Base-by-base conservation (phyloP, 2,888 invertebrate genomes). In the Drosophila anomalata region DNA sequence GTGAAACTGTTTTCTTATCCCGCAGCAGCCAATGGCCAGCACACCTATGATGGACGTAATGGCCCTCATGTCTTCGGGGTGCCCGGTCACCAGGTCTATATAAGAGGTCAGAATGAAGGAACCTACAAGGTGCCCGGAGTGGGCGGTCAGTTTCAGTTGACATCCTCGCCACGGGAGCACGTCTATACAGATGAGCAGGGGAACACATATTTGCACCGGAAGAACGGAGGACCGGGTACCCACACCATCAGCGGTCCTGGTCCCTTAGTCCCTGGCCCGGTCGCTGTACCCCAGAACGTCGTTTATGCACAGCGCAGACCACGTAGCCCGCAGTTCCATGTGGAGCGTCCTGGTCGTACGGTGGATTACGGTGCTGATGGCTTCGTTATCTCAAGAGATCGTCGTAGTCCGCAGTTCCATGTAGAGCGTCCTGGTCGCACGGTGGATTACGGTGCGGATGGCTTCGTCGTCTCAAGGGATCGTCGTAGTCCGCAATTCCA, bases 61-160 rank as follows among this genome's bases (percentile, higher is more conserved):
- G 79, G 81, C 0, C 82, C 78, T 0, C 75, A 77, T 1, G 58
- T 77, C 12, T 62, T 73, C n/a, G 80, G 80, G 0, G 2, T 41
- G 0, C 75, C 80, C 8, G 79, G 77, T 4, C 17, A 69, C 6
- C 79, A 82, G 50, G 76, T 85, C 3, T 82, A 82, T 3, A 73
- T 82, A 41, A 79, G 82, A 1, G 76, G 78, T 6, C 74, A 76
- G 2, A 79, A 85, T 26, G 75, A 78, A 17, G 81, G 85, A 0
- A 0, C 54, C 3, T 85, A 82, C 42, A 54, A 54, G 20, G 85
- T 82, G 24, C 73, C 83, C 5, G 85, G 82, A 0, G 79, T 82
- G 0, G 8, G 7, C 0, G 82, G 82, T 3, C 63, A 69, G 6
- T 82, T 82, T 46, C 65, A 78, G 36, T 56, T 79, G 24, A 3